Evolutionary conservation across 2,888 invertebrate species (phyloP).

Genomic region (Nephrotoma guestfalica): DNA sequence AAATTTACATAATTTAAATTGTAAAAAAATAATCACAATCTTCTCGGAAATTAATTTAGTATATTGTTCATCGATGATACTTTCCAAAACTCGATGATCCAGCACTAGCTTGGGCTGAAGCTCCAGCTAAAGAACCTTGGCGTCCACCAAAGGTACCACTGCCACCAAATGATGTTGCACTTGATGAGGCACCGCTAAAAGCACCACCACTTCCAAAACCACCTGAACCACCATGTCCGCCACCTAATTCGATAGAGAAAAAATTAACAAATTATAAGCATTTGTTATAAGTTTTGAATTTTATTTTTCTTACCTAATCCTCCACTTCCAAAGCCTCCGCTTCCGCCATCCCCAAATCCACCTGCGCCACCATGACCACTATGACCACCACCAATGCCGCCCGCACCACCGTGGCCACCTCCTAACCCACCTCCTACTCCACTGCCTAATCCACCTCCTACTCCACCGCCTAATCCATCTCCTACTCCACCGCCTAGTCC

Average conservation of each 20-base stretch:
- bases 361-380: slow-evolving; percentile 5
- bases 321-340: too few species aligned
- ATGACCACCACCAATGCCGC: slow-evolving; percentile 1
- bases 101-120: not conserved
- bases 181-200: not conserved
- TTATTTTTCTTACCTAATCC: not conserved
- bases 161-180: not conserved
- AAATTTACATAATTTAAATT: not conserved
- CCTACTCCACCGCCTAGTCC: slow-evolving; percentile 4
- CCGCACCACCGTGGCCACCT: not conserved
- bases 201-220: not conserved
- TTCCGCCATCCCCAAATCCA: too few species aligned
- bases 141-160: not conserved
- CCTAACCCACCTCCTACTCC: not conserved
- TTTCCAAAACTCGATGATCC: not conserved
- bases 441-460: too few species aligned
- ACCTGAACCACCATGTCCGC: not conserved
- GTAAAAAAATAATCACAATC: not conserved
- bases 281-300: not conserved
- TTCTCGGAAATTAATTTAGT: not conserved
- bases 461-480: not conserved
- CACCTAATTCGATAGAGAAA: not conserved
- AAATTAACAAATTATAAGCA: not conserved
- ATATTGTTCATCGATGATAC: not conserved
- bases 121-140: not conserved